Conservation (phyloP, 2,113 vertebrate species). For the Daphoenositta chrysoptera region DNA sequence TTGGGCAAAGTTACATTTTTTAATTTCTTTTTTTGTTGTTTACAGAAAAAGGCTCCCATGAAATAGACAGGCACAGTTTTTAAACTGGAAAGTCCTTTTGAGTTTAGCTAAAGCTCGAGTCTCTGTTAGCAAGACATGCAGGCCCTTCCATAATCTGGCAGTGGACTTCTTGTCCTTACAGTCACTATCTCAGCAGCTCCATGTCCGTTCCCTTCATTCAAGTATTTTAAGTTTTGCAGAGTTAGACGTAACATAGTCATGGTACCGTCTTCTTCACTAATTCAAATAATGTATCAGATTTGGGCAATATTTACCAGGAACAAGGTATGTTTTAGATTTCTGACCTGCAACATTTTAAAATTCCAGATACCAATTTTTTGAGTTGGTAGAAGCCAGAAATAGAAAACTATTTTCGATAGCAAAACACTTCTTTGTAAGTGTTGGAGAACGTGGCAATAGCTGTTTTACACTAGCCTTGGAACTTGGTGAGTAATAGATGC, state of each 20-base stretch:
- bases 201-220: not conserved
- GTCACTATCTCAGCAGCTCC: not conserved
- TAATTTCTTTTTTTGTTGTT: constrained; percentile 31
- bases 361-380: not conserved
- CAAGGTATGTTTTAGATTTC: not conserved
- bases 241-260: not conserved
- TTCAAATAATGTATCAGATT: not conserved
- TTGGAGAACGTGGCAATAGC: not conserved
- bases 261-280: not conserved
- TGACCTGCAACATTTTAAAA: not conserved
- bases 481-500: not conserved
- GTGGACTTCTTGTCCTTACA: not conserved
- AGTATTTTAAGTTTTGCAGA: not conserved
- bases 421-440: not conserved
- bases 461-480: not conserved
- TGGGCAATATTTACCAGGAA: not conserved
- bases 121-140: not conserved
- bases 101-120: constrained; percentile 46
- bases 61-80: constrained; percentile 23
- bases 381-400: not conserved
- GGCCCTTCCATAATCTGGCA: not conserved
- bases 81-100: constrained; percentile 62
- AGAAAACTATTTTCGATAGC: not conserved
- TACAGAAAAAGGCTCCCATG: not conserved
- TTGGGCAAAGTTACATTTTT: constrained; percentile 10